Evolutionary conservation across 1,140 invertebrate species (phyloP).

Genomic region (Physella acuta): DNA sequence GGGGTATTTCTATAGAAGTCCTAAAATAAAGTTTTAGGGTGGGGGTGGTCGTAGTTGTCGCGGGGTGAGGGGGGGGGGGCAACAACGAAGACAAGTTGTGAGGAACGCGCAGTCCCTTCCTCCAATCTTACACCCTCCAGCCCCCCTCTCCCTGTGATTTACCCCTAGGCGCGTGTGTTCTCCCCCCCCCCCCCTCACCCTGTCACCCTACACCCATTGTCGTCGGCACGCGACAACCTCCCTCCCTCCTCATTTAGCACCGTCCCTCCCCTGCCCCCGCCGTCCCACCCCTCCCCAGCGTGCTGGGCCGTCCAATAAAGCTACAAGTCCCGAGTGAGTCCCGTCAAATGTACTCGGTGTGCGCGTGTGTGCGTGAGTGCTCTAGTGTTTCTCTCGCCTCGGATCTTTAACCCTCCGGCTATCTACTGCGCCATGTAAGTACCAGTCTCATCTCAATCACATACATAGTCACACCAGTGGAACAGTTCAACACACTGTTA

Average conservation of each 20-base stretch:
- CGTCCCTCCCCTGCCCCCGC: neutral
- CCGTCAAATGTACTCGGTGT: neutral
- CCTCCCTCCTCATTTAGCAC: neutral
- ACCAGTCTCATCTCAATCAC: too few species aligned
- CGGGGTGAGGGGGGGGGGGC: too few species aligned
- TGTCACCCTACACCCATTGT: neutral
- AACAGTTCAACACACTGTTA: neutral
- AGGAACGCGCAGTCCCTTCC: too few species aligned
- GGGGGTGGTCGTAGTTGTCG: too few species aligned
- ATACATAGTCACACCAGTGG: neutral
- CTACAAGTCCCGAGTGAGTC: slow-evolving; percentile 9
- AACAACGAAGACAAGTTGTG: too few species aligned
- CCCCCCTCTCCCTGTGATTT: neutral
- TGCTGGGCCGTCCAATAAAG: slow-evolving; percentile 9
- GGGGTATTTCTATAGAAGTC: neutral
- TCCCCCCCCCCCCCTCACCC: neutral
- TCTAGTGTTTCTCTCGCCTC: neutral
- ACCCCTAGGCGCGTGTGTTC: neutral
- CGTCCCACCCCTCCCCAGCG: neutral
- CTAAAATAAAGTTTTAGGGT: too few species aligned
- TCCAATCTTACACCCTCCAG: neutral
- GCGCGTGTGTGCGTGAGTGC: neutral
- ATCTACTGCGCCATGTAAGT: too few species aligned
- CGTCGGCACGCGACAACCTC: neutral
- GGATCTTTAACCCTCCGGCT: neutral